A percentile compares a stretch with the other conserved stretches of the same genome.
phyloP scores from a whole-genome alignment of 1,140 invertebrate species.

The Ruditapes philippinarum region DNA sequence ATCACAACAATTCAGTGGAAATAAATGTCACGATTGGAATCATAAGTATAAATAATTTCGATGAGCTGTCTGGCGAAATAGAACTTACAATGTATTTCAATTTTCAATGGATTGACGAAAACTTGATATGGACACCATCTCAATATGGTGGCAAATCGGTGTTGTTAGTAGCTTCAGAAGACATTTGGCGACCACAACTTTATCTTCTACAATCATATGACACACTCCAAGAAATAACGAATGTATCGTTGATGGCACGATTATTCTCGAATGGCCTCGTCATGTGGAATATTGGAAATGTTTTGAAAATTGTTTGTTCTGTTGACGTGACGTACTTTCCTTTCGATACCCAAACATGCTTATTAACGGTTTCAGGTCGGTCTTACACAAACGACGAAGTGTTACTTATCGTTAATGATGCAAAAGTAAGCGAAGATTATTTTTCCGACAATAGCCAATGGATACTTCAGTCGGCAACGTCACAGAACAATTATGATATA shows the following conservation, averaged over 20 bases:
- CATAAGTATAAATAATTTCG: slow-evolving; percentile 29
- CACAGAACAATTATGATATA: too few relatives aligned
- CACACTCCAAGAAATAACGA: not conserved
- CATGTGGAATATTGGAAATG: slow-evolving; percentile 3
- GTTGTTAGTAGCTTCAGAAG: slow-evolving; percentile 25
- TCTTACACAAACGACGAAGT: not conserved
- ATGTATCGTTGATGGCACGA: slow-evolving; percentile 8
- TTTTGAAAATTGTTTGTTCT: slow-evolving; percentile 23
- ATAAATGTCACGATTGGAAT: not conserved
- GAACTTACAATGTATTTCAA: slow-evolving; percentile 5
- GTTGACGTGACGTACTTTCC: slow-evolving; percentile 58
- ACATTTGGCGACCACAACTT: slow-evolving; percentile 47
- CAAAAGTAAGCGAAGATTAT: not conserved
- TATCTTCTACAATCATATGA: slow-evolving; percentile 41
- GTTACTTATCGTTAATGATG: not conserved
- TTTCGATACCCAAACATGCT: slow-evolving; percentile 49
- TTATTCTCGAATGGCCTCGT: slow-evolving; percentile 19
- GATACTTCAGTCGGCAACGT: not conserved
- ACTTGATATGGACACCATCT: slow-evolving; percentile 26
- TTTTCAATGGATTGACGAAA: slow-evolving; percentile 30
- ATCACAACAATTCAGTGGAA: not conserved
- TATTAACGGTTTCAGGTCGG: not conserved
- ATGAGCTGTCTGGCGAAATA: slow-evolving; percentile 49
- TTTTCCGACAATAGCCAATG: slow-evolving; percentile 43
- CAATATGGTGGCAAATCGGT: slow-evolving; percentile 46